These are phyloP conservation scores for Scyliorhinus canicula DNA, from an alignment of 2,797 vertebrate species.

Conservation along the genomic window DNA sequence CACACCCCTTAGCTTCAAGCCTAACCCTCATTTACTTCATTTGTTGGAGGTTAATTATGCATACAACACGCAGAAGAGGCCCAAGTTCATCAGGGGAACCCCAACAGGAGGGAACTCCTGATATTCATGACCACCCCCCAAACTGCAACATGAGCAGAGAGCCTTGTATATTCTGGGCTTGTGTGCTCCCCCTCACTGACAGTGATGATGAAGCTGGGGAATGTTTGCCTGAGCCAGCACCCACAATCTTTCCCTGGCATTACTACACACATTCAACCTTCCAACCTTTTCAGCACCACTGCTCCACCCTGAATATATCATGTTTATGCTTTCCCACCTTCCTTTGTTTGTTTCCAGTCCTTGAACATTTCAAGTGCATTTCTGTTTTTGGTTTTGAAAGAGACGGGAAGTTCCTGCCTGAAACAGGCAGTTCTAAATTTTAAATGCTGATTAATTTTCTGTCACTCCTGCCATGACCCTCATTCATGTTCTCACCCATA, in stretches of 20 bases:
- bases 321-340: too few relatives aligned
- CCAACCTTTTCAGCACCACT: background rate
- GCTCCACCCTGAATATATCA: background rate
- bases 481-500: too few relatives aligned
- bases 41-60: background rate
- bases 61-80: background rate
- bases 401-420: too few relatives aligned
- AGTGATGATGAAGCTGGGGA: background rate
- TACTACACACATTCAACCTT: background rate
- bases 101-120: background rate
- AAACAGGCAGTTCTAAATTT: too few relatives aligned
- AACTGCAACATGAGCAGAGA: too few relatives aligned
- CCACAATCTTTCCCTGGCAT: background rate
- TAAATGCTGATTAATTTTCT: too few relatives aligned
- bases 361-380: background rate
- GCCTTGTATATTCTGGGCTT: background rate
- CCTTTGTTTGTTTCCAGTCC: background rate
- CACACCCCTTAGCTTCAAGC: too few relatives aligned
- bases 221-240: background rate
- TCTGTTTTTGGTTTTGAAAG: too few relatives aligned
- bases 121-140: background rate
- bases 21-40: too few relatives aligned
- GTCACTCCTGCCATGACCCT: too few relatives aligned
- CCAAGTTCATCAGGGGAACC: background rate
- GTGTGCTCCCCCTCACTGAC: background rate